Evolutionary conservation across 1,140 invertebrate species (phyloP), one percentile per base, ranked within the genome.

Genomic region (Acromyrmex charruanus): DNA sequence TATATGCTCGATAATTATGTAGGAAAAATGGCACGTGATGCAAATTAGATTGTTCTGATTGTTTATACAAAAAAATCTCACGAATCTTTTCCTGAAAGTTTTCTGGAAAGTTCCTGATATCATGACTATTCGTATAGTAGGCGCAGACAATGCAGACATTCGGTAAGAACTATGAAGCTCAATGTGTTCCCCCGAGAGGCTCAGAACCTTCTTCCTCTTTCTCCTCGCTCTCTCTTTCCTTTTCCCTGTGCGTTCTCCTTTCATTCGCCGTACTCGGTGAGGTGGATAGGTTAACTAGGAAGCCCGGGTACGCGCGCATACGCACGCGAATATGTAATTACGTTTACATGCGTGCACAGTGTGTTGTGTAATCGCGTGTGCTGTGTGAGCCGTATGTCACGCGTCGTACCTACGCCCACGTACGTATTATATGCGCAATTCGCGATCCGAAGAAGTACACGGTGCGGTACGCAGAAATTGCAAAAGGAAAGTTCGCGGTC

Each of bases 241-340:
- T 71, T 49, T 21, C 68, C n/a, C 0, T 2, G 6, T 10, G 10
- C 25, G 28, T 49, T 51, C n/a, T 16, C 69, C 58, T 65, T 87
- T 63, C 68, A 7, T 71, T 53, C 21, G 31, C 66, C 71, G 14
- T 53, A n/a, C 53, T 14, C 53, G 10, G 66, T 1, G 53, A 87
- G 85, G 87, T 91, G 90, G 87, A 89, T 90, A 89, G 91, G 91
- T 93, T 90, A 93, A 91, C 91, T 90, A 92, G 91, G 91, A 93
- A 93, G 90, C 89, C 85, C 31, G 18, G 9, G 87, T 89, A 63
- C 7, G 14, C 72, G 87, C 65, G 44, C 35, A 68, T 82, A 81
- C 81, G 79, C 86, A 86, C 77, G 74, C 72, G 87, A 86, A 85
- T 86, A 82, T 86, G 81, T 90, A 91, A 92, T 91, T 90, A 89